Evolutionary conservation across 1,140 invertebrate species (phyloP), one percentile per base, ranked within the genome.

Genomic region (Hyphantria cunea): DNA sequence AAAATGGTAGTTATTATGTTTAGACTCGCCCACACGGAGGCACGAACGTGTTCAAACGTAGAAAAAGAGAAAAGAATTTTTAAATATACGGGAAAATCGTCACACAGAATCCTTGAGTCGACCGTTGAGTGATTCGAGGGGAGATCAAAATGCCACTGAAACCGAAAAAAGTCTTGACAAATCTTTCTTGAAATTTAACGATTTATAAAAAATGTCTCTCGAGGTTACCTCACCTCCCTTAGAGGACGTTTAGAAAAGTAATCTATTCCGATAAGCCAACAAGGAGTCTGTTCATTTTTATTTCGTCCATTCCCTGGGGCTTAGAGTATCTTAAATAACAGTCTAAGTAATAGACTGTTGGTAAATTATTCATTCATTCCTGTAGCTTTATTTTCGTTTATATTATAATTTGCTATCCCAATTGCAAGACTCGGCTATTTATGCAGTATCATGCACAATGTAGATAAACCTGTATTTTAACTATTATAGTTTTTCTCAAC

Each of bases 201-300:
- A 76, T 74, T 75, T 72, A 73, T 55, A 76, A 76, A 80, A 83
- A 79, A 78, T 72, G 76, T 72, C 74, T 64, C 50, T 59, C 48
- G 53, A 68, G 64, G 55, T 68, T 71, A 41, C 58, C 64, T 68
- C 62, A 68, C 54, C 64, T 78, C 76, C 80, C 78, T 79, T 78
- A 60, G 73, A 87, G 79, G 82, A 82, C 76, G 79, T 86, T 86
- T 85, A 62, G 82, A 88, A 86, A 89, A 88, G 87, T 88, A 88
- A 88, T 90, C 87, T 90, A 87, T 86, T 86, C 78, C 81, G 85
- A 88, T 88, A 90, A 90, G 84, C 85, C 84, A 86, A 86, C 83
- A 82, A 84, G 84, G 74, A 86, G 80, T 74, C 74, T 84, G 80
- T 82, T 89, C 84, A 86, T 86, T 89, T 89, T 89, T 88, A 88